phyloP scores from a whole-genome alignment of 2,797 vertebrate genomes.

The Vireo griseus region DNA sequence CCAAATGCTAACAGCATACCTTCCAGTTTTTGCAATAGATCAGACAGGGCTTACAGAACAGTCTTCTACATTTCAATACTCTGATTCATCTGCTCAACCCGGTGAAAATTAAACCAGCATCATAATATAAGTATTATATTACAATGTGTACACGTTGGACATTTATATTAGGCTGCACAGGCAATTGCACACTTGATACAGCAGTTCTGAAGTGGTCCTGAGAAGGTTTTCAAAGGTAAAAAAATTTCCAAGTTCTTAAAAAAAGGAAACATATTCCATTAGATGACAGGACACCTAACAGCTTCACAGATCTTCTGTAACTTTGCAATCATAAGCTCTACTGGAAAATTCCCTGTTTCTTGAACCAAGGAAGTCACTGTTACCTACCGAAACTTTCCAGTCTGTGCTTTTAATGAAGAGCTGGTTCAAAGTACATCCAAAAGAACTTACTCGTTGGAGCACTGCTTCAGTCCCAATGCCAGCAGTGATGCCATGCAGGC shows the following conservation, averaged over 20 bases:
- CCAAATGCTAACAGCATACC: background rate
- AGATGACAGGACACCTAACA: background rate
- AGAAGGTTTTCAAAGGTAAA: background rate
- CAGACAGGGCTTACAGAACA: background rate
- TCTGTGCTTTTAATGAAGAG: background rate
- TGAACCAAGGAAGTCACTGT: background rate
- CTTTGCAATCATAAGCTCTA: background rate
- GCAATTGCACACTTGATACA: background rate
- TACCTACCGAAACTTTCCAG: background rate
- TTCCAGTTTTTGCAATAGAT: background rate
- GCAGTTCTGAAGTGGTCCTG: background rate
- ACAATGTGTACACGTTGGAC: background rate
- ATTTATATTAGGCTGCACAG: background rate
- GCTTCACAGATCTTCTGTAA: background rate
- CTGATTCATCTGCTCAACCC: background rate
- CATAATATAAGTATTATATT: background rate
- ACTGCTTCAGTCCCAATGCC: background rate
- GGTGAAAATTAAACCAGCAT: conserved; percentile 3
- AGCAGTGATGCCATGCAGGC: background rate
- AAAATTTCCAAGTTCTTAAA: background rate
- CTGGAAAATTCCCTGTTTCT: background rate
- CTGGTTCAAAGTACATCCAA: background rate
- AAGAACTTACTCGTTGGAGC: background rate
- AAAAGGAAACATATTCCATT: background rate
- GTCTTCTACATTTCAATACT: background rate